These are phyloP conservation scores for Pteromalus puparum DNA, from an alignment of 1,140 invertebrate genomes.

Conservation along the genomic window DNA sequence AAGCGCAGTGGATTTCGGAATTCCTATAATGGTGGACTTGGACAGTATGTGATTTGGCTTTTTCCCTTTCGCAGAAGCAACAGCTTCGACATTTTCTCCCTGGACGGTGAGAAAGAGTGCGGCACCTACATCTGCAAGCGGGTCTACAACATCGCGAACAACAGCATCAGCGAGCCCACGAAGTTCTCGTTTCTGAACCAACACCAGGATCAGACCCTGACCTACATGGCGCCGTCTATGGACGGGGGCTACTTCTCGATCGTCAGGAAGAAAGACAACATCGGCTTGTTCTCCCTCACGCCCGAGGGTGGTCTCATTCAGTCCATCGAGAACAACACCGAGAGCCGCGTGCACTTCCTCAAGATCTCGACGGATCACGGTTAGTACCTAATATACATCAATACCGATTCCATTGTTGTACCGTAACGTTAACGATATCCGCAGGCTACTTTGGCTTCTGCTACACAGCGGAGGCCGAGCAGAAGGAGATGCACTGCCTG, in stretches of 20 bases:
- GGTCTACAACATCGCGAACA: background rate
- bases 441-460: slow-evolving; percentile 16
- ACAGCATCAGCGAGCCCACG: slow-evolving; percentile 4
- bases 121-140: slow-evolving; percentile 16
- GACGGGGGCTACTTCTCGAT: slow-evolving; percentile 6
- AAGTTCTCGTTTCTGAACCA: background rate
- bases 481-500: background rate
- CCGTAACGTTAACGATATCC: too few relatives aligned
- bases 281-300: background rate
- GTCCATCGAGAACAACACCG: background rate
- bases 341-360: background rate
- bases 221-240: background rate
- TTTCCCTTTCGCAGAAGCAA: background rate
- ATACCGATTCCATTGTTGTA: too few relatives aligned
- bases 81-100: slow-evolving; percentile 18
- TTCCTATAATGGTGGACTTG: too few relatives aligned
- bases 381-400: background rate
- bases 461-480: background rate
- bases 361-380: slow-evolving; percentile 13
- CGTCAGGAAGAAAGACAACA: background rate
- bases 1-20: background rate
- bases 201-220: background rate
- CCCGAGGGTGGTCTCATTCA: background rate
- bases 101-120: slow-evolving; percentile 27
- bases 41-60: too few relatives aligned